Conservation (phyloP, 2,888 invertebrate genomes). For the Altica lythri region DNA sequence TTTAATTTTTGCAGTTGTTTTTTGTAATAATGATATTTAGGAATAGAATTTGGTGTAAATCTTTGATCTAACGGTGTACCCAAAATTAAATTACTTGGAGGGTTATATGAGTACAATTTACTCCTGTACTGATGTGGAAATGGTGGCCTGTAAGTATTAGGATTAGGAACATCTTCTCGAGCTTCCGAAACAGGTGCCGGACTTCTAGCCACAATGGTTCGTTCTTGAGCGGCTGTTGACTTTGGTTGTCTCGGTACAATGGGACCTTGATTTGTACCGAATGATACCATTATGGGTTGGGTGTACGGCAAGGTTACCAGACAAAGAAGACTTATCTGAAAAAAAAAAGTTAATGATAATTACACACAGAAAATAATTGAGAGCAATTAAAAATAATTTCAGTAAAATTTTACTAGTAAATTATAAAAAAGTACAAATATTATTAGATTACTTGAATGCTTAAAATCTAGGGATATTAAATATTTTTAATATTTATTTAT, state of each 20-base stretch:
- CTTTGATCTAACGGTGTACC: slow-evolving; percentile 54
- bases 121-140: slow-evolving; percentile 51
- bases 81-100: slow-evolving; percentile 47
- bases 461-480: too few relatives aligned
- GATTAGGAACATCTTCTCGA: slow-evolving; percentile 52
- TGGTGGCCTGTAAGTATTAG: slow-evolving; percentile 50
- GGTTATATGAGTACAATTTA: slow-evolving; percentile 45
- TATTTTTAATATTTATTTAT: too few relatives aligned
- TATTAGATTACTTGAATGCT: too few relatives aligned
- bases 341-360: too few relatives aligned
- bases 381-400: too few relatives aligned
- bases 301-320: slow-evolving; percentile 44
- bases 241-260: slow-evolving; percentile 47
- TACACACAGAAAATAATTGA: too few relatives aligned
- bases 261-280: slow-evolving; percentile 56
- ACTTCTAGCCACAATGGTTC: slow-evolving; percentile 36
- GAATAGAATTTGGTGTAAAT: slow-evolving; percentile 46
- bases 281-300: slow-evolving; percentile 55
- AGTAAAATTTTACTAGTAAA: too few relatives aligned
- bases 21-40: slow-evolving; percentile 47
- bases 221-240: slow-evolving; percentile 32
- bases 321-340: slow-evolving; percentile 48
- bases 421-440: too few relatives aligned
- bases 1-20: slow-evolving; percentile 45
- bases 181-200: slow-evolving; percentile 55